These are phyloP conservation scores for Morpho achilles DNA, from an alignment of 2,888 invertebrate species.

Conservation along the genomic window DNA sequence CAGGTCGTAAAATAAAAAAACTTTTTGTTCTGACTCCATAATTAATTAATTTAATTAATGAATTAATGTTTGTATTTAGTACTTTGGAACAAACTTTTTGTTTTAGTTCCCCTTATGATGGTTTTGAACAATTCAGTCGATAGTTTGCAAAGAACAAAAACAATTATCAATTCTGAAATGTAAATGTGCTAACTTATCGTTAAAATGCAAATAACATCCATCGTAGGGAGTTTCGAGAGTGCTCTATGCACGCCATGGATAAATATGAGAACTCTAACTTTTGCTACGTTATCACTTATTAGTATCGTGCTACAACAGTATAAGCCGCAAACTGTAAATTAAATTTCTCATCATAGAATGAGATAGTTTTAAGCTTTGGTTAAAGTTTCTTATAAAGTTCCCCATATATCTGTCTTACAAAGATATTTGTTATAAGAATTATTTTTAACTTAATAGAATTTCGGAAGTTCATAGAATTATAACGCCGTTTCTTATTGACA, in stretches of 20 bases:
- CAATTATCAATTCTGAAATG: slow-evolving; percentile 9
- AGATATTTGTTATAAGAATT: too few relatives aligned
- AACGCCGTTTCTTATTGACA: too few relatives aligned
- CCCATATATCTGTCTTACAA: too few relatives aligned
- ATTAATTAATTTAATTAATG: too few relatives aligned
- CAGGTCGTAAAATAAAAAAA: too few relatives aligned
- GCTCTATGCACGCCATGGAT: slow-evolving; percentile 2
- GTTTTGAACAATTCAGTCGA: slow-evolving; percentile 2
- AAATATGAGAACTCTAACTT: slow-evolving; percentile 9
- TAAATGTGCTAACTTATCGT: slow-evolving; percentile 8
- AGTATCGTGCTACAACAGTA: not conserved
- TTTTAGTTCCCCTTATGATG: not conserved
- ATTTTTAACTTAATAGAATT: too few relatives aligned
- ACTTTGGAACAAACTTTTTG: not conserved
- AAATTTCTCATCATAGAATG: not conserved
- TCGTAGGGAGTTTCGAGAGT: slow-evolving; percentile 1
- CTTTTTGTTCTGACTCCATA: too few relatives aligned
- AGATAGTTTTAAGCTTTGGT: not conserved
- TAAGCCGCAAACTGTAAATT: slow-evolving; percentile 6
- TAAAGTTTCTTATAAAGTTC: too few relatives aligned
- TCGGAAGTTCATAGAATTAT: too few relatives aligned
- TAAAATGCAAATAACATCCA: slow-evolving; percentile 8
- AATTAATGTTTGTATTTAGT: not conserved
- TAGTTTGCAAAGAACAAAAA: slow-evolving; percentile 2
- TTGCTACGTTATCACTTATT: slow-evolving; percentile 6